These are phyloP conservation scores for Lampris megalopsis DNA, from an alignment of 2,113 vertebrate genomes.

Conservation along the genomic window DNA sequence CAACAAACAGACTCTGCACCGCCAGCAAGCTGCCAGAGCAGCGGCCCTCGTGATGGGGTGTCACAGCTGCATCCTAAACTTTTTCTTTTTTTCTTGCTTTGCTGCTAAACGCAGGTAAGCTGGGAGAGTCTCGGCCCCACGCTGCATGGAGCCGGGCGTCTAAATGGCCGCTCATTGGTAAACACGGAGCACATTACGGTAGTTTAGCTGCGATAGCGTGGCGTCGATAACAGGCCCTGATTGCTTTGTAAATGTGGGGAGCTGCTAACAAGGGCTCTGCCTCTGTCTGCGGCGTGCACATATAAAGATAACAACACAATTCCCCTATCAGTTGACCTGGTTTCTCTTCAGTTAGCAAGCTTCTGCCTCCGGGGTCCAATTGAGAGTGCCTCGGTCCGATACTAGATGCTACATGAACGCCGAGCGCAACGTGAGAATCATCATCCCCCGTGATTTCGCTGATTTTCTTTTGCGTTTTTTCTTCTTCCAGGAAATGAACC, in stretches of 20 bases:
- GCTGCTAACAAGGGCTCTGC: slow-evolving; percentile 51
- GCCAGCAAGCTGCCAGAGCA: slow-evolving; percentile 69
- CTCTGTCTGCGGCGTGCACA: slow-evolving; percentile 62
- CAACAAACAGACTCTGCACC: slow-evolving; percentile 80
- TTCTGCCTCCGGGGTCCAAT: slow-evolving; percentile 69
- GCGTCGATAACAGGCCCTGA: slow-evolving; percentile 66
- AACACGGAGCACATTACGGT: slow-evolving; percentile 72
- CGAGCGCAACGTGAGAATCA: slow-evolving; percentile 59
- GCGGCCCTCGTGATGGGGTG: slow-evolving; percentile 64
- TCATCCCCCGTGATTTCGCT: slow-evolving; percentile 66
- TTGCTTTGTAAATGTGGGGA: slow-evolving; percentile 66
- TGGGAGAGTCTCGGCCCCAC: neutral
- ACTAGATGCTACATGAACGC: slow-evolving; percentile 69
- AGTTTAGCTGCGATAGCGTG: slow-evolving; percentile 60
- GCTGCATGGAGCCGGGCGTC: slow-evolving; percentile 37
- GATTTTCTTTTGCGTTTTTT: slow-evolving; percentile 13
- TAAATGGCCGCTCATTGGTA: slow-evolving; percentile 70
- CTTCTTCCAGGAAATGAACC: slow-evolving; percentile 59
- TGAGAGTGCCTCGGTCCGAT: slow-evolving; percentile 70
- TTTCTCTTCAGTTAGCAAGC: slow-evolving; percentile 72
- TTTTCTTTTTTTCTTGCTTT: no score
- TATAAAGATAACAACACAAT: slow-evolving; percentile 72
- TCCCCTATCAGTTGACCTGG: slow-evolving; percentile 76
- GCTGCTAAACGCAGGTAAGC: no score
- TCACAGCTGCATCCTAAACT: slow-evolving; percentile 22